Evolutionary conservation across 1,140 invertebrate genomes (phyloP).

Genomic region (Sarcophaga bullata): DNA sequence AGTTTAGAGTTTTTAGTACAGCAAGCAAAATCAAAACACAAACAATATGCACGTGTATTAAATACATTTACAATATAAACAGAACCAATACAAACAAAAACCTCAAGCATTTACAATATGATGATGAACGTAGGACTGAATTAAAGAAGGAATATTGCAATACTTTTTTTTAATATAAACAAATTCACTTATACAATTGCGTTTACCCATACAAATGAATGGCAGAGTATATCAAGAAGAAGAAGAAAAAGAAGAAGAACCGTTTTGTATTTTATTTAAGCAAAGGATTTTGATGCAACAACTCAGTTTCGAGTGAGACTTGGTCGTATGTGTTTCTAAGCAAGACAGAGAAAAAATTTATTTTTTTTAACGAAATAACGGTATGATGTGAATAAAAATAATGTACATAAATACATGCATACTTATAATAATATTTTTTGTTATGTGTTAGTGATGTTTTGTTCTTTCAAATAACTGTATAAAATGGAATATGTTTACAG

Average conservation of each 20-base stretch:
- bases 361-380: background rate
- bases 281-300: conserved; percentile 38
- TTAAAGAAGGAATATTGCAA: background rate
- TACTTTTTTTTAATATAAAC: background rate
- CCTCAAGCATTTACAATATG: background rate
- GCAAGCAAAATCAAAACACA: background rate
- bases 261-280: conserved; percentile 29
- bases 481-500: no score
- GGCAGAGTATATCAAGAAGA: background rate
- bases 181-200: conserved; percentile 7
- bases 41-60: conserved; percentile 32
- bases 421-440: no score
- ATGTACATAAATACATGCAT: no score
- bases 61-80: conserved; percentile 2
- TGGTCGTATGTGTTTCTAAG: conserved; percentile 7
- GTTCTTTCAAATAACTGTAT: no score
- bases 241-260: background rate
- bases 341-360: background rate
- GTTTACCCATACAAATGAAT: background rate
- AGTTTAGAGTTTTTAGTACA: background rate
- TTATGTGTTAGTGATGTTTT: no score
- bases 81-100: background rate
- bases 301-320: conserved; percentile 46
- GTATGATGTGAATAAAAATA: no score
- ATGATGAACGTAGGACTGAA: no score